Base-by-base conservation (phyloP, 1,140 invertebrate species). In the Tenebrio molitor region DNA sequence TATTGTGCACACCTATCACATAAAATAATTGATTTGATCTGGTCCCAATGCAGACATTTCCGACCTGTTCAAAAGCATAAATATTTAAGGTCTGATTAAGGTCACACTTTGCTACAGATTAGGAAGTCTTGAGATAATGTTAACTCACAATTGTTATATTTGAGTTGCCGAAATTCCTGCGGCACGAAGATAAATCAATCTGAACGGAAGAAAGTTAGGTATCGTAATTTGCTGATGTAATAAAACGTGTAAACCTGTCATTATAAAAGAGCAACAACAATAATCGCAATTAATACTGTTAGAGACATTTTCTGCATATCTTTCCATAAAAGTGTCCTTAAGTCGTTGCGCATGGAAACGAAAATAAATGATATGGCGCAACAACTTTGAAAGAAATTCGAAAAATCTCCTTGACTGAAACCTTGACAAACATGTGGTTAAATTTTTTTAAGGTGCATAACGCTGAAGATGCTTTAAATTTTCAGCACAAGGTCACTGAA, bases 181-280 rank as follows among this genome's bases (percentile, higher is more conserved):
- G 44, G 44, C 12, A 50, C 23, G 44, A 50, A 50, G 44, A 50
- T 58, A 58, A 58, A 58, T 5, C 4, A 39, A 39, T 29, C 14
- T 29, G 12, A 58, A 25, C 50, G 50, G 50, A 58, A 58, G 50
- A 58, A 58, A 58, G 50, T 58, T 58, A 58, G 50, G 29, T 50
- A 50, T 29, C 23, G 50, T 29, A 29, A 29, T 33, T 58, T 12
- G 21, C 50, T 58, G 50, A 58, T 58, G 50, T 58, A 58, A 58
- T 58, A 58, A 58, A 25, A 25, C 23, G 23, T 58, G 23, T 58
- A 58, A 58, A 29, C 21, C 10, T 58, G 50, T 58, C 50, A 58
- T 58, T 58, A 25, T 58, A 23, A 25, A 25, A 53, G 17, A 25
- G 46, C 46, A 46, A 7, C 12, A 46, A 50, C 44, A 50, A 21